phyloP scores from a whole-genome alignment of 2,888 invertebrate species.

The Cephus runcator region DNA sequence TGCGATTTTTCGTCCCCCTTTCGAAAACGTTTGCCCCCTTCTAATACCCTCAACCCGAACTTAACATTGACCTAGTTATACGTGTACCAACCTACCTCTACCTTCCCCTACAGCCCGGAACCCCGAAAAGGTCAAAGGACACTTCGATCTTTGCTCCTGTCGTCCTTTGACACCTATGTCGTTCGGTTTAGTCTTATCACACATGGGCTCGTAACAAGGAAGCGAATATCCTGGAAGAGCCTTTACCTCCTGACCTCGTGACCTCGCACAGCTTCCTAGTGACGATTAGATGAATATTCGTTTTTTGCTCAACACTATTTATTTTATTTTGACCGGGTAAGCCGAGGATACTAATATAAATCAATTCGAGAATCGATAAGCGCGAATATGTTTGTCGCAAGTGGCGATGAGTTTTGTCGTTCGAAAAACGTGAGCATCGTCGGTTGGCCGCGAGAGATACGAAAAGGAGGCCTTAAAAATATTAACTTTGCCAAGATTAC shows the following conservation, averaged over 20 bases:
- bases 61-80: background rate
- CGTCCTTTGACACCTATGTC: background rate
- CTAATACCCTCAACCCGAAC: background rate
- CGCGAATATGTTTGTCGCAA: background rate
- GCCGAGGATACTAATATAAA: background rate
- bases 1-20: background rate
- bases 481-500: background rate
- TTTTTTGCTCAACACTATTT: slow-evolving; percentile 51
- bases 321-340: slow-evolving; percentile 27
- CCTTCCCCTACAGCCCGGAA: background rate
- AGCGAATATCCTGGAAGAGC: background rate
- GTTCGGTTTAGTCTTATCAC: background rate
- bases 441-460: background rate
- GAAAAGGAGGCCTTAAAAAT: background rate
- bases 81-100: background rate
- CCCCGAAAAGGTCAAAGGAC: background rate
- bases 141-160: background rate
- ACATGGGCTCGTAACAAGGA: background rate
- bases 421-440: background rate
- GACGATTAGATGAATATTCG: slow-evolving; percentile 21
- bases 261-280: background rate
- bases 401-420: background rate
- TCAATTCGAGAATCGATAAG: slow-evolving; percentile 4
- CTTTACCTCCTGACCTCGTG: background rate
- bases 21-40: slow-evolving; percentile 2